Evolutionary conservation across 2,113 vertebrate genomes (phyloP).

Genomic region (Leptocoma aspasia): DNA sequence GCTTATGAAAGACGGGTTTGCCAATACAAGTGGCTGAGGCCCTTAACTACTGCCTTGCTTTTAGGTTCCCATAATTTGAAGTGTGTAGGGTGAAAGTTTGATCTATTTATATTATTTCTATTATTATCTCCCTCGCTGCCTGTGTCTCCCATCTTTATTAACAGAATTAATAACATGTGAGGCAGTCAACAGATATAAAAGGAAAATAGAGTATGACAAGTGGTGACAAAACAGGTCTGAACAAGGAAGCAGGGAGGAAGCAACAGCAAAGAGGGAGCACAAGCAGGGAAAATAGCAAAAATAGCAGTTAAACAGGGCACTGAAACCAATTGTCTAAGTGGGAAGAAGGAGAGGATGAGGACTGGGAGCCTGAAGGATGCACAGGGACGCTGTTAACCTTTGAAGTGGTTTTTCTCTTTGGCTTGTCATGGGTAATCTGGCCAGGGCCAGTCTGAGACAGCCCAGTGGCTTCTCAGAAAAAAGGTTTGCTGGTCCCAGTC

Average conservation of each 20-base stretch:
- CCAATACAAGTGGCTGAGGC: conserved; percentile 34
- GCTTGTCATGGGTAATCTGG: not conserved
- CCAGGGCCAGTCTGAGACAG: not conserved
- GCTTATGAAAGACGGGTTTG: conserved; percentile 62
- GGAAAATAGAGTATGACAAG: not conserved
- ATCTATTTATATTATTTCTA: not conserved
- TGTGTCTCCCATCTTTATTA: not conserved
- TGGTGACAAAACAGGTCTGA: not conserved
- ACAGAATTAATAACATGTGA: not conserved
- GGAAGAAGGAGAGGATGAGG: not conserved
- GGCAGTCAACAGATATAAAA: not conserved
- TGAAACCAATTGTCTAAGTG: not conserved
- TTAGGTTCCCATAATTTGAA: not conserved
- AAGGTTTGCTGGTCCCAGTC: not conserved
- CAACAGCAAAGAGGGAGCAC: not conserved
- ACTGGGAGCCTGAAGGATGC: not conserved
- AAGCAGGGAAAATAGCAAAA: not conserved
- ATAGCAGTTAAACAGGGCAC: not conserved
- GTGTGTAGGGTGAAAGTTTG: not conserved
- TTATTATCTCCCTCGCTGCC: not conserved
- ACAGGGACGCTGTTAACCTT: not conserved
- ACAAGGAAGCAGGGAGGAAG: not conserved
- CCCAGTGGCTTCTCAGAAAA: not conserved
- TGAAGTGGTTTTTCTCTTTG: not conserved
- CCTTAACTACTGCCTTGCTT: not conserved